These are phyloP conservation scores for Oncorhynchus mykiss DNA, from an alignment of 2,113 vertebrate species.

Conservation along the genomic window DNA sequence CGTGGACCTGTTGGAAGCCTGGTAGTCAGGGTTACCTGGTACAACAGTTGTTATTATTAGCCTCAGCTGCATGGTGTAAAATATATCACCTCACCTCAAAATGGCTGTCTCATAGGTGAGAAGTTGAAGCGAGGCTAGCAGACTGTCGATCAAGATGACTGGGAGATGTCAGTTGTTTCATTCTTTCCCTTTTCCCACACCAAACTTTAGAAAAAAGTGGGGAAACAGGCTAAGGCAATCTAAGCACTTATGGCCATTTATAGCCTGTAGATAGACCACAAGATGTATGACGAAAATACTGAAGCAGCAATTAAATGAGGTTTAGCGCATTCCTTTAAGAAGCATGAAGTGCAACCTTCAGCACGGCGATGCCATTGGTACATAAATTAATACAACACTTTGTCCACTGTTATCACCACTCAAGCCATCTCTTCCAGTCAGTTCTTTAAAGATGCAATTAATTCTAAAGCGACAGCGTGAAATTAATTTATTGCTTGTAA, in stretches of 20 bases:
- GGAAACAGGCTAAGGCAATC: neutral
- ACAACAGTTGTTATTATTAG: neutral
- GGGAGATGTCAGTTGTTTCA: neutral
- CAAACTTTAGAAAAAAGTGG: neutral
- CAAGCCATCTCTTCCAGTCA: conserved; percentile 62
- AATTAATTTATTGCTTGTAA: conserved; percentile 76
- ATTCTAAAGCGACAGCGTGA: conserved; percentile 72
- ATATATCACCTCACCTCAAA: conserved; percentile 46
- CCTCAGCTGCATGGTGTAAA: conserved; percentile 29
- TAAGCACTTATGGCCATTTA: neutral
- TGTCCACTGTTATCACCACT: conserved; percentile 64
- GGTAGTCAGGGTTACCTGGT: conserved; percentile 12
- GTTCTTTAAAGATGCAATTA: conserved; percentile 70
- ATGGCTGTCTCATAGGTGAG: conserved; percentile 9
- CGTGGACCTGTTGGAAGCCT: conserved; percentile 7
- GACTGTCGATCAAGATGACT: neutral
- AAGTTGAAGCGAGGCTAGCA: neutral
- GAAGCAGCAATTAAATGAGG: conserved; percentile 33
- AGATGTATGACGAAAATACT: conserved; percentile 35
- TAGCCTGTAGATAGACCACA: neutral
- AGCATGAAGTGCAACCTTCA: conserved; percentile 33
- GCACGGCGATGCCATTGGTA: conserved; percentile 39
- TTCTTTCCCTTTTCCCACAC: neutral
- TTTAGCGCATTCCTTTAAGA: conserved; percentile 30
- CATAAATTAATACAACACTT: conserved; percentile 54